Base-by-base conservation (phyloP, 2,113 vertebrate genomes). In the Chloroceryle aenea region DNA sequence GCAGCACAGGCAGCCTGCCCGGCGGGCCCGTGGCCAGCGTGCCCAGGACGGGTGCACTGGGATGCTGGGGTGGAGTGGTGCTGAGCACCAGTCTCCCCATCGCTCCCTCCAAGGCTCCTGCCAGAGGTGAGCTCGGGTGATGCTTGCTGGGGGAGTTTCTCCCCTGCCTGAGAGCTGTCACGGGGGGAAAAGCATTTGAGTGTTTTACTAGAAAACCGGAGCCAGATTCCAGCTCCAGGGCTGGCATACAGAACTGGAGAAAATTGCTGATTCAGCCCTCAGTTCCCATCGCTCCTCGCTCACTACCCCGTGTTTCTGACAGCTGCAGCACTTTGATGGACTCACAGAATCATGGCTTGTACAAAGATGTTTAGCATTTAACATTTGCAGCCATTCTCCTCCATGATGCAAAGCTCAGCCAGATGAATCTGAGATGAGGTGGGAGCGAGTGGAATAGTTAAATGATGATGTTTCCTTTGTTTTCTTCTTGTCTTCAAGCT, bases 161-260 rank as follows among this genome's bases (percentile, higher is more conserved):
- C 32, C 11, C 32, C 29, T 42, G 22, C 63, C 25, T 0, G 2
- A 38, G 16, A 21, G 9, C 15, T 55, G 23, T 22, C 12, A 3
- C 3, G 26, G 53, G 30, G 30, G 19, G 9, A 34, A 32, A 5
- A 29, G 5, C 13, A 26, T 9, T 2, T 1, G 10, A 3, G 30
- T 11, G 1, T n/a, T 62, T 91, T 20, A 6, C 19, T 20, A 21
- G 43, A 26, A 42, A 82, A 47, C 15, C 52, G 3, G 25, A 71
- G 6, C 30, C 14, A 23, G 11, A 6, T 55, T 68, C 38, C 53
- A 29, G 59, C 27, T 75, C 62, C 3, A 9, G 13, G 16, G 55
- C 22, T 4, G 9, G 50, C 0, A 1, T 0, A 0, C 0, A 16
- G 80, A 34, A 15, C 56, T 34, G 20, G 0, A 45, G 43, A 32